Base-by-base conservation (phyloP, 2,797 vertebrate species). In the Lacerta bilineata region DNA sequence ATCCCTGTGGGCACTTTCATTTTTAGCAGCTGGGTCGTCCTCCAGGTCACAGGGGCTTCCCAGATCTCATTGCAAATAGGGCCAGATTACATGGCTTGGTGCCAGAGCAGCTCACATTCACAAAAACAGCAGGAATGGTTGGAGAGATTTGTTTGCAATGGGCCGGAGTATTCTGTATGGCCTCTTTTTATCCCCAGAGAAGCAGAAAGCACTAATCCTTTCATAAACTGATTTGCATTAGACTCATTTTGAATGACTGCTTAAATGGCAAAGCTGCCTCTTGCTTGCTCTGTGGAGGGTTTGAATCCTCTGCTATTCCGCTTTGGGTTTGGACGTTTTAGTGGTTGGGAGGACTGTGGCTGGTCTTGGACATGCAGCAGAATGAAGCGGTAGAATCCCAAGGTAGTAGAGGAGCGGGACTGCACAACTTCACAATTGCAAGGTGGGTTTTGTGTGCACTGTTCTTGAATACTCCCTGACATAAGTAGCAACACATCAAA, bases 121-220 rank as follows among this genome's bases (percentile, higher is more conserved):
- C 43, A 20, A 18, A 36, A 33, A 82, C 82, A 2, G 55, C 36
- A 0, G 1, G 2, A 18, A 11, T 0, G 25, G 13, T 55, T 55
- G 59, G 81, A 20, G 9, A 17, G 41, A 10, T 20, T 8, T 25
- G 46, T 59, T 50, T 66, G 33, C n/a, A 75, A 36, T 10, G 27
- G 68, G 23, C 6, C 15, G 20, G 18, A 33, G 23, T 41, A 29
- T 69, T 76, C 4, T 80, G 82, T 10, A 46, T 76, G 39, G 86
- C 85, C 1, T 79, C 59, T 23, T 27, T 9, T 43, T 64, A 43
- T 64, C 0, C 0, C 85, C 87, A 0, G 36, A 86, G 82, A 29
- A 23, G 80, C 0, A 3, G 83, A 83, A 94, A 95, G 94, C 95
- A 93, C 93, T 94, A 94, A 95, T 86, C 83, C 0, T 10, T 88